Conservation (phyloP, 2,888 invertebrate species). For the Blastobasis adustella region DNA sequence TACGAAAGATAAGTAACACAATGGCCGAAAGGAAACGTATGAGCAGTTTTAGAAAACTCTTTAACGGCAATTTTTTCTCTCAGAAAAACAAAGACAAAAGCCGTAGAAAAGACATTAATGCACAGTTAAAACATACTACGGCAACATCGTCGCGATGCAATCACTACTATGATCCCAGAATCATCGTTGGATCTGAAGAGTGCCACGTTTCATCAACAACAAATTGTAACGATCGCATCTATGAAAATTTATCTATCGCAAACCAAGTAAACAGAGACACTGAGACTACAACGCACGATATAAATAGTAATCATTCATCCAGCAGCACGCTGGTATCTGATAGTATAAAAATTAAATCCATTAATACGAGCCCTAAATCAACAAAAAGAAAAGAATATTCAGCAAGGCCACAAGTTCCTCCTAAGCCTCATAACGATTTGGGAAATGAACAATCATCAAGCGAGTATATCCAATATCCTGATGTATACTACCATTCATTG, state of each 20-base stretch:
- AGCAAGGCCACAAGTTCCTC: constrained; percentile 47
- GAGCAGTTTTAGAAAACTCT: constrained; percentile 55
- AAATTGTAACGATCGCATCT: constrained; percentile 45
- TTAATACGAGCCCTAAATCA: constrained; percentile 3
- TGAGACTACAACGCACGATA: constrained; percentile 24
- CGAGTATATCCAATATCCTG: constrained; percentile 31
- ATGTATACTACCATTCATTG: constrained; percentile 63
- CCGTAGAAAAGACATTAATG: constrained; percentile 27
- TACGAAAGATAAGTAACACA: constrained; percentile 11
- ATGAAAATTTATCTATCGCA: constrained; percentile 50
- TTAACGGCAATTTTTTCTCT: constrained; percentile 52
- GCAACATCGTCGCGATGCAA: constrained; percentile 30
- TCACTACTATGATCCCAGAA: constrained; percentile 51
- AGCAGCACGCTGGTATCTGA: constrained; percentile 60
- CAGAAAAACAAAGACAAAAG: constrained; percentile 49
- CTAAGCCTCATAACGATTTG: neutral
- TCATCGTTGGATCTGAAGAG: constrained; percentile 29
- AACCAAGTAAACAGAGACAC: constrained; percentile 22
- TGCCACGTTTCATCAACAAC: constrained; percentile 16
- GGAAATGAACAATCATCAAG: too few relatives aligned
- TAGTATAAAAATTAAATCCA: constrained; percentile 29
- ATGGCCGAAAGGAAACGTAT: constrained; percentile 54
- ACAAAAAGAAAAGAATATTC: constrained; percentile 23
- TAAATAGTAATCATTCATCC: constrained; percentile 41
- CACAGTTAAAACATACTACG: constrained; percentile 15